Percentiles rank a stretch among this genome's conserved stretches.
Evolutionary conservation across 2,113 vertebrate genomes (phyloP).

Genomic region (Pyxicephalus adspersus): DNA sequence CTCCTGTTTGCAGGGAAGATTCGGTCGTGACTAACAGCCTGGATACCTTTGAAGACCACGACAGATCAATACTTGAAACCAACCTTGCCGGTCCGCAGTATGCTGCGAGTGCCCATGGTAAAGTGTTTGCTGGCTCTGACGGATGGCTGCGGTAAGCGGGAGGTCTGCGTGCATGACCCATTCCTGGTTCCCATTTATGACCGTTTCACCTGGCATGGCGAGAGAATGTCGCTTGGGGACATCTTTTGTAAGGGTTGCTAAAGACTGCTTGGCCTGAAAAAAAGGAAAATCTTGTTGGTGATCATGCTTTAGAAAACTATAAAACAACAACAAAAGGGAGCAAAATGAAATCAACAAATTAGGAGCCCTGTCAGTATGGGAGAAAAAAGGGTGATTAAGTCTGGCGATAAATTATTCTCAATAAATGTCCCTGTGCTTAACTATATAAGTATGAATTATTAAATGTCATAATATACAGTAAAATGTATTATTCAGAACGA

Average conservation of each 20-base stretch:
- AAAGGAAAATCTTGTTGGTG: constrained; percentile 19
- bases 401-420: neutral
- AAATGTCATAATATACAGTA: too few relatives aligned
- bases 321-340: neutral
- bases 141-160: constrained; percentile 94
- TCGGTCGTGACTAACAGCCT: neutral
- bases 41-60: neutral
- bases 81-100: constrained; percentile 92
- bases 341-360: constrained; percentile 26
- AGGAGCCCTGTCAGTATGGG: neutral
- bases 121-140: constrained; percentile 97
- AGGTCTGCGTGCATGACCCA: constrained; percentile 98
- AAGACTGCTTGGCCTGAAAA: constrained; percentile 93
- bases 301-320: neutral
- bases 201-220: constrained; percentile 92
- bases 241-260: constrained; percentile 95
- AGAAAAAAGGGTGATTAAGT: neutral
- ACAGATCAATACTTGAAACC: constrained; percentile 22
- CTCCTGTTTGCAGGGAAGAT: neutral
- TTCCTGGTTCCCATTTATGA: constrained; percentile 97
- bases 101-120: constrained; percentile 89
- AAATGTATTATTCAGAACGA: too few relatives aligned
- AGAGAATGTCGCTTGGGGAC: constrained; percentile 95
- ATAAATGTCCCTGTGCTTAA: neutral
- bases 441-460: too few relatives aligned